Conservation (phyloP, 2,113 vertebrate genomes). For the Brachirus orientalis region DNA sequence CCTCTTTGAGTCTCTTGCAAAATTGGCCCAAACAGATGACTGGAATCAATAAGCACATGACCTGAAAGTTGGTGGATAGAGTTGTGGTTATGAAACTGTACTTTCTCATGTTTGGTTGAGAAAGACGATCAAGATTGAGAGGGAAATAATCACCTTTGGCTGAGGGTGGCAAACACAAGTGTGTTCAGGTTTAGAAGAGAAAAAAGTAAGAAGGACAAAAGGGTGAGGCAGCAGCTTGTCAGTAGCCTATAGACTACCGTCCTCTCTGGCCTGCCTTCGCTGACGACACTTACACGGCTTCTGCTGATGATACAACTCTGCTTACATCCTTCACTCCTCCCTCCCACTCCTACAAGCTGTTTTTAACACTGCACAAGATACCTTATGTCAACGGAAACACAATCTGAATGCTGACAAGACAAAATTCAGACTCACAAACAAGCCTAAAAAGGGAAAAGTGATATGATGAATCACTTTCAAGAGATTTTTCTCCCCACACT, state of each 20-base stretch:
- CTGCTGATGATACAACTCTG: conserved; percentile 73
- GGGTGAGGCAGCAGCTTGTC: conserved; percentile 61
- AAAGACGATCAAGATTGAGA: not conserved
- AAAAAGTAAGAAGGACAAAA: conserved; percentile 23
- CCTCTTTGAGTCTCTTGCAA: conserved; percentile 28
- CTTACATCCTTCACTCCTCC: conserved; percentile 71
- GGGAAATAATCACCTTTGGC: conserved; percentile 22
- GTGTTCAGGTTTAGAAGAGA: conserved; percentile 19
- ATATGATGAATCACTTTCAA: conserved; percentile 5
- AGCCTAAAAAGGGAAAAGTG: conserved; percentile 27
- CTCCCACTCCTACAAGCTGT: conserved; percentile 74
- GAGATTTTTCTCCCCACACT: not conserved
- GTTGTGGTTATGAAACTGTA: conserved; percentile 1
- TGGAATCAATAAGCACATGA: conserved; percentile 38
- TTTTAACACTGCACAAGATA: conserved; percentile 67
- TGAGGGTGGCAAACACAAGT: not conserved
- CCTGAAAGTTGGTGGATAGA: conserved; percentile 10
- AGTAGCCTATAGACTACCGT: conserved; percentile 21
- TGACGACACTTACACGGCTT: conserved; percentile 52
- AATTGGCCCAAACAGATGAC: conserved; percentile 37
- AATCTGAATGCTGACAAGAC: conserved; percentile 66
- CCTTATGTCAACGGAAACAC: conserved; percentile 69
- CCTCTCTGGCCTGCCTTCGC: conserved; percentile 48
- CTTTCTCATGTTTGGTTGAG: not conserved
- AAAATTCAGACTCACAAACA: conserved; percentile 52